Evolutionary conservation across 2,888 invertebrate genomes (phyloP), one percentile per base, ranked within the genome.

Genomic region (Nemotelus pantherinus): DNA sequence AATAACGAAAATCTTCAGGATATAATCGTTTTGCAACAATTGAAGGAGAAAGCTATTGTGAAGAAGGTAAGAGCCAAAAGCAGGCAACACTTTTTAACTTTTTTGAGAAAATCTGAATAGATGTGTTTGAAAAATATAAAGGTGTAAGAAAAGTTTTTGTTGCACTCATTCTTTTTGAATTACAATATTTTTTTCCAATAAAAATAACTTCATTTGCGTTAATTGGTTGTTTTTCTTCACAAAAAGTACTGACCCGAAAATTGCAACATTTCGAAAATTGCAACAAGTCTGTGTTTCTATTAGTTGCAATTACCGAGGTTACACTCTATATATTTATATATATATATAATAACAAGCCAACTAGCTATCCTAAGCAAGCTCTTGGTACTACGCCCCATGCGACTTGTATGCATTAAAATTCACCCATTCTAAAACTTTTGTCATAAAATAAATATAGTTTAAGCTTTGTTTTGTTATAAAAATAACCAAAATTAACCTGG

Each of bases 91-190:
- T 64, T 64, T 44, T 64, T 44, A 43, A 64, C 10, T 44, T 64
- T 64, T 64, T 64, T 64, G 10, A 64, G 10, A 64, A 64, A 64
- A 63, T 39, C 41, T 39, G 39, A 63, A 63, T 39, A 63, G 3
- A 63, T 39, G 63, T 63, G 41, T 63, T 63, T 63, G 63, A 63
- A 63, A 63, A 63, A 63, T 63, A 63, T 63, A 63, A 63, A 63
- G 63, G 63, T 63, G 63, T 63, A 63, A 43, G 41, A 63, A 25
- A 63, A 63, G 63, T 63, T 63, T 63, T 63, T 63, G 4, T 63
- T 63, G 25, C 63, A 63, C 63, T 63, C 39, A 63, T 63, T 41
- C 63, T 63, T 58, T 63, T 63, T 63, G 63, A 63, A 63, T 63
- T 63, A n/a, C 57, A 57, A 57, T 57, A 57, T 57, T 57, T 57